A percentile compares a stretch with the other conserved stretches of the same genome.
These are phyloP conservation scores for Addax nasomaculatus DNA, from an alignment of 2,113 vertebrate species.

Conservation along the genomic window DNA sequence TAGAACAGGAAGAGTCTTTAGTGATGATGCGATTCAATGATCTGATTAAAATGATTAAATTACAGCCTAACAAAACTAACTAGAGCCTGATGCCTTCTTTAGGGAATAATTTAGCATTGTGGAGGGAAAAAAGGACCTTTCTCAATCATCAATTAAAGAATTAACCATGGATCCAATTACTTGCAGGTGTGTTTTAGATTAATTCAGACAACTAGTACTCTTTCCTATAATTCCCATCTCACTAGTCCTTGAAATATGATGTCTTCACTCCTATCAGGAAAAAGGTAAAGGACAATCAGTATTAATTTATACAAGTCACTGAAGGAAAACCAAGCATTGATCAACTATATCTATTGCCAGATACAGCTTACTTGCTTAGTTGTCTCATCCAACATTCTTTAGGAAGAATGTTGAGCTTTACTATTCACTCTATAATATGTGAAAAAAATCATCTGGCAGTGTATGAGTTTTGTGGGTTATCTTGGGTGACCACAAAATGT, in stretches of 20 bases:
- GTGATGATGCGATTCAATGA: not conserved
- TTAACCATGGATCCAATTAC: not conserved
- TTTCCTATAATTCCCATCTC: not conserved
- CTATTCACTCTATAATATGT: not conserved
- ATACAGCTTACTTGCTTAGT: not conserved
- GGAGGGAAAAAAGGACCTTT: not conserved
- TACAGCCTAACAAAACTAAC: not conserved
- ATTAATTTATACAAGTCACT: not conserved
- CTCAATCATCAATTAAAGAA: not conserved
- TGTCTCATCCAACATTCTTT: not conserved
- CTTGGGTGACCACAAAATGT: not conserved
- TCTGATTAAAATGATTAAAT: slow-evolving; percentile 40
- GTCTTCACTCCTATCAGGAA: not conserved
- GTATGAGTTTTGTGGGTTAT: not conserved
- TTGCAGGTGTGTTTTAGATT: slow-evolving; percentile 10
- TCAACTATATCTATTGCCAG: not conserved
- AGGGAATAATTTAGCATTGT: not conserved
- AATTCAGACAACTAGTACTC: not conserved
- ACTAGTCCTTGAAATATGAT: not conserved
- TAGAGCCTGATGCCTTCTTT: not conserved
- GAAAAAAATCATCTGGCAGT: not conserved
- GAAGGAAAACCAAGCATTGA: not conserved
- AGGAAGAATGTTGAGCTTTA: slow-evolving; percentile 16
- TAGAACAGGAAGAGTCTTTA: slow-evolving; percentile 14
- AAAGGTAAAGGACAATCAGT: not conserved